These are phyloP conservation scores for Craseonycteris thonglongyai DNA, from an alignment of 2,113 vertebrate species.

Conservation along the genomic window DNA sequence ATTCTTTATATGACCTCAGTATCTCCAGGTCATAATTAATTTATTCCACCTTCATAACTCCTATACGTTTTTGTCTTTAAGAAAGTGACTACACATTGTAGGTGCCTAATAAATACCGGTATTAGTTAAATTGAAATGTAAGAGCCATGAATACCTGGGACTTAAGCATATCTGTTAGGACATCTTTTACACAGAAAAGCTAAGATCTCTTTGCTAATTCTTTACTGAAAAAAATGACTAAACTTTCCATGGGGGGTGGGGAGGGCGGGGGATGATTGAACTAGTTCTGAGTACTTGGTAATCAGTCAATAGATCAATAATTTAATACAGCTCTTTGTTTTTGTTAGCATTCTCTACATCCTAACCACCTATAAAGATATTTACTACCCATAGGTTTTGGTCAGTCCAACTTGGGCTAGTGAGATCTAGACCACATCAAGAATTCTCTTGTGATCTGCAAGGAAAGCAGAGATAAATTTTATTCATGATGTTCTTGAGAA, in stretches of 20 bases:
- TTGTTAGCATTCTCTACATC: neutral
- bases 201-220: neutral
- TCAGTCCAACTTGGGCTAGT: neutral
- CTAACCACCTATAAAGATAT: neutral
- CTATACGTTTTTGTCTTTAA: neutral
- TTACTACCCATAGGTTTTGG: neutral
- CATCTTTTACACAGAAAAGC: neutral
- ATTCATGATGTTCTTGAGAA: neutral
- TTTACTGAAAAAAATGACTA: neutral
- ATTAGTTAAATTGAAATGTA: neutral
- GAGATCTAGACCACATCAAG: neutral
- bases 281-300: neutral
- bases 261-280: neutral
- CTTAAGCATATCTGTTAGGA: neutral
- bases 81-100: neutral
- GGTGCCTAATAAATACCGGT: neutral
- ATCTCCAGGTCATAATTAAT: neutral
- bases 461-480: neutral
- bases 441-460: neutral
- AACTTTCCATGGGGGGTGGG: neutral
- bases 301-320: neutral
- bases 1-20: neutral
- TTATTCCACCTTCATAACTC: neutral
- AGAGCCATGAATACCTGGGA: neutral
- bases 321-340: neutral